A percentile compares a stretch with the other conserved stretches of the same genome.
Evolutionary conservation across 2,797 vertebrate species (phyloP).

Genomic region (Strix occidentalis): DNA sequence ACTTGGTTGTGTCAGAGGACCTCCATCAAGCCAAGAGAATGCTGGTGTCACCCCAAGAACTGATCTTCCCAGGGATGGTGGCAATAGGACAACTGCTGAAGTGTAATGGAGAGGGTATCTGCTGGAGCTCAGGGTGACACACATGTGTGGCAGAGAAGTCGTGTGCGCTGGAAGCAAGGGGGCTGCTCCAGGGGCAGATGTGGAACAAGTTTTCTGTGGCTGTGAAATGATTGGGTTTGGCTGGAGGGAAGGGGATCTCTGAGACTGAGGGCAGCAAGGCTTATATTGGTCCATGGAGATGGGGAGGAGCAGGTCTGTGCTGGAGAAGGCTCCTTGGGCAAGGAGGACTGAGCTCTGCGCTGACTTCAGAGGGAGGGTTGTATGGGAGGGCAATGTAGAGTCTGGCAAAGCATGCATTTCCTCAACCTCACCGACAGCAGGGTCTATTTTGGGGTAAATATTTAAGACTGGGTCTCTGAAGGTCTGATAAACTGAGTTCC

Average conservation of each 20-base stretch:
- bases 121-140: neutral
- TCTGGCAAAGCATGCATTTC: neutral
- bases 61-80: neutral
- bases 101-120: neutral
- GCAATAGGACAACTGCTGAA: neutral
- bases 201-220: neutral
- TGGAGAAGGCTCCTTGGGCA: neutral
- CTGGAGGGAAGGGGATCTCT: neutral
- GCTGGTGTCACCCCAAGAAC: neutral
- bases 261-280: neutral
- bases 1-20: neutral
- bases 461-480: neutral
- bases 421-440: neutral
- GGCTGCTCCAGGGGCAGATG: neutral
- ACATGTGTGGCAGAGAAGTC: neutral
- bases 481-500: neutral
- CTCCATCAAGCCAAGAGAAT: neutral
- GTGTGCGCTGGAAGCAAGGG: neutral
- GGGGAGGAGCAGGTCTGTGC: neutral
- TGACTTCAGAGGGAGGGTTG: neutral
- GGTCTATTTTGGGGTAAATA: neutral
- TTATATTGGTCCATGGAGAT: neutral
- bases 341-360: neutral
- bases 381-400: neutral
- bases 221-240: neutral